These are phyloP conservation scores for Podarcis cretensis DNA, from an alignment of 2,113 vertebrate genomes.

Conservation along the genomic window DNA sequence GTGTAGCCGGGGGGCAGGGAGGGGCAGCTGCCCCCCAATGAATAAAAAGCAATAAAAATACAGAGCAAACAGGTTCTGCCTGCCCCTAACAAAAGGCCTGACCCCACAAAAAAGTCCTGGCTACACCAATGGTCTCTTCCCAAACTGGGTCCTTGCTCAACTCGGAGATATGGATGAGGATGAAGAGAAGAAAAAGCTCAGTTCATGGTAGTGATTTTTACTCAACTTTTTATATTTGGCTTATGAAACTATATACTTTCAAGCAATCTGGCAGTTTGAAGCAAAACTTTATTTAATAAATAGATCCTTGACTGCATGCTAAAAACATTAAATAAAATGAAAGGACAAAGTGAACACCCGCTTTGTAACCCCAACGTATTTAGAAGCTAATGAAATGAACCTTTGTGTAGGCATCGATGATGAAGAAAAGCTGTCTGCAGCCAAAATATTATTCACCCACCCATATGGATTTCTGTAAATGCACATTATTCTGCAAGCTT, in stretches of 20 bases:
- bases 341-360: not conserved
- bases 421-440: slow-evolving; percentile 17
- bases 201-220: not conserved
- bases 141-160: not conserved
- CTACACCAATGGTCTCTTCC: not conserved
- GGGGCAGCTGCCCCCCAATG: too few species aligned
- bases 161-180: not conserved
- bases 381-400: slow-evolving; percentile 33
- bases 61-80: too few species aligned
- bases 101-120: too few species aligned
- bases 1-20: too few species aligned
- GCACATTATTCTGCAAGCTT: slow-evolving; percentile 37
- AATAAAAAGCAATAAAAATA: too few species aligned
- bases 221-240: not conserved
- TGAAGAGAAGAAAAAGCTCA: not conserved
- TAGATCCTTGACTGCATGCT: not conserved
- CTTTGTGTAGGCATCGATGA: slow-evolving; percentile 4
- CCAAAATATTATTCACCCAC: slow-evolving; percentile 46
- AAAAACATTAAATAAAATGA: slow-evolving; percentile 14
- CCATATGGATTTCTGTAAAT: slow-evolving; percentile 44
- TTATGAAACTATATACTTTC: not conserved
- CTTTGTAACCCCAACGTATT: slow-evolving; percentile 34
- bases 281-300: slow-evolving; percentile 36
- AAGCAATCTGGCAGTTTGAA: not conserved
- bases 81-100: too few species aligned